Evolutionary conservation across 2,113 vertebrate species (phyloP), one percentile per base, ranked within the genome.

Genomic region (Oxygymnocypris stewartii): DNA sequence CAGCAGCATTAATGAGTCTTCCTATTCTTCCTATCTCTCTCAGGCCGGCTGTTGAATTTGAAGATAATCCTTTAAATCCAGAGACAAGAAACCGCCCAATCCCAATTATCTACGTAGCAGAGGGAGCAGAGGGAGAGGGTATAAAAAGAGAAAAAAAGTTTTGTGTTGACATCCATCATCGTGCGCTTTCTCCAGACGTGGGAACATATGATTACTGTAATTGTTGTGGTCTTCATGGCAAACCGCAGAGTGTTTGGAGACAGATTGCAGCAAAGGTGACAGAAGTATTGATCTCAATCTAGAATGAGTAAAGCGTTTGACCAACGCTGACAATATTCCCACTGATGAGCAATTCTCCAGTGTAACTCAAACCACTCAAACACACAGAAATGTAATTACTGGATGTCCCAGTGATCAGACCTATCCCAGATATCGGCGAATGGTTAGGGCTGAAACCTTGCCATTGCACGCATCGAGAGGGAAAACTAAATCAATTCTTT

Each of bases 1-100:
- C 93, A 93, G 84, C 79, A 59, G 37, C 89, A 71, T 75, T 93
- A 92, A 93, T 93, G 89, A 93, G 91, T 12, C 88, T 85, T 35
- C 82, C 8, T 1, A 76, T 47, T 85, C 75, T 76, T 20, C 23
- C 78, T 47, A 18, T 74, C 85, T 51, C 85, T 81, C 69, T 42
- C n/a, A 42, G 63, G 71, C 20, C 44, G 4, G 47, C 82, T 89
- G 79, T 78, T 77, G 87, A 37, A 86, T 84, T 84, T 76, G 40
- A 84, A 88, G 59, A 78, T 84, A 88, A 86, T 88, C 82, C 84
- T 37, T 88, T 84, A 86, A 88, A 88, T 54, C 81, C 87, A 86
- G 54, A 40, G 82, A 86, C 77, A 86, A 82, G 69, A 67, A 78
- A 82, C 86, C 79, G 74, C 35, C 28, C 2, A 25, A 84, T 85